Evolutionary conservation across 2,888 invertebrate species (phyloP).

Genomic region (Glaucopsyche alexis): DNA sequence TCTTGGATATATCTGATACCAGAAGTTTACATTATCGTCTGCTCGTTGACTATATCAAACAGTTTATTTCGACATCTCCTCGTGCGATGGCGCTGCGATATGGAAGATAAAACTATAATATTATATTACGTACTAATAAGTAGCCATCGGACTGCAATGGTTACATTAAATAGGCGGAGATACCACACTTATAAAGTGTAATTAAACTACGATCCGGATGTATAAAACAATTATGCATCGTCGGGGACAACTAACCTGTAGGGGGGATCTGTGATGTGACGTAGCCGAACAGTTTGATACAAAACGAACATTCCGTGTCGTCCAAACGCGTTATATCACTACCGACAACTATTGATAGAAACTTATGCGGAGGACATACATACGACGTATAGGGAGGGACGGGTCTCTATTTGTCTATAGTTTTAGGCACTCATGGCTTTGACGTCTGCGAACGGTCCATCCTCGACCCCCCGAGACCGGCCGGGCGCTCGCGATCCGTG

Average conservation of each 20-base stretch:
- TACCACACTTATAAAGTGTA: slow-evolving; percentile 76
- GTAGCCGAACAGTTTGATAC: slow-evolving; percentile 45
- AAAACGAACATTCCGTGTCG: slow-evolving; percentile 15
- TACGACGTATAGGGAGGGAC: slow-evolving; percentile 39
- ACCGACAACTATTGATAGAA: slow-evolving; percentile 39
- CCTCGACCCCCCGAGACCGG: neutral
- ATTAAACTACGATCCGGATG: slow-evolving; percentile 77
- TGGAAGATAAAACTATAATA: slow-evolving; percentile 64
- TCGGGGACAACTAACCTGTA: slow-evolving; percentile 45
- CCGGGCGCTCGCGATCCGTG: slow-evolving; percentile 2
- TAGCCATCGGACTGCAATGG: slow-evolving; percentile 74
- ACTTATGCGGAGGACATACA: slow-evolving; percentile 50
- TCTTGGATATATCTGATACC: neutral
- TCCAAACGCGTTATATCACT: slow-evolving; percentile 20
- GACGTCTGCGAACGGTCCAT: slow-evolving; percentile 41
- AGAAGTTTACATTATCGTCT: neutral
- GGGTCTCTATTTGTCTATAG: slow-evolving; percentile 44
- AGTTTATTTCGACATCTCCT: slow-evolving; percentile 43
- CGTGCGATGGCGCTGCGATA: slow-evolving; percentile 54
- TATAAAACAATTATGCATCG: slow-evolving; percentile 75
- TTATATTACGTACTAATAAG: slow-evolving; percentile 73
- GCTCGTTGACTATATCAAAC: slow-evolving; percentile 30
- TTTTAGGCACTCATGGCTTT: slow-evolving; percentile 48
- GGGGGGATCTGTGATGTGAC: slow-evolving; percentile 66
- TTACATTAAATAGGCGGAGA: slow-evolving; percentile 79